These are phyloP conservation scores for Sakesphorus luctuosus DNA, from an alignment of 2,113 vertebrate genomes.

Conservation along the genomic window DNA sequence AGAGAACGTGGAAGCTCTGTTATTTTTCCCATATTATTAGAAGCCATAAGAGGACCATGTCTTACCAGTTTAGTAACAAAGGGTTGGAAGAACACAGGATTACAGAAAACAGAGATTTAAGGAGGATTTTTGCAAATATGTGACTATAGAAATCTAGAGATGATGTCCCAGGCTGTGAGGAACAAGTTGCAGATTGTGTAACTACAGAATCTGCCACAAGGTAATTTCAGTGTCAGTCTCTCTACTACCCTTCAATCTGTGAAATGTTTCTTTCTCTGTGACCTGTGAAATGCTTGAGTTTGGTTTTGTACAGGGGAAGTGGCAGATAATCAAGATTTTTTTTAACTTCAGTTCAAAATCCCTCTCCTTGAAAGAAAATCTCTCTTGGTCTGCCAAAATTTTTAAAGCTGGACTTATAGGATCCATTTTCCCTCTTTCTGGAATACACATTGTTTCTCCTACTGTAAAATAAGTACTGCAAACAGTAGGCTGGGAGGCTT, in stretches of 20 bases:
- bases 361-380: conserved; percentile 27
- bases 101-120: background rate
- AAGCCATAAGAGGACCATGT: background rate
- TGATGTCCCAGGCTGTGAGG: background rate
- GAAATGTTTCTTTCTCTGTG: background rate
- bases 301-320: background rate
- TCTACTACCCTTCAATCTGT: background rate
- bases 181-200: background rate
- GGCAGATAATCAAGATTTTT: background rate
- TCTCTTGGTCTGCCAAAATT: background rate
- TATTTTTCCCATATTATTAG: background rate
- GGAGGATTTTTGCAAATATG: background rate
- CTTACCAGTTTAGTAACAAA: background rate
- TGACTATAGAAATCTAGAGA: background rate
- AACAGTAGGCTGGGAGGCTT: conserved; percentile 53
- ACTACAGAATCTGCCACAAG: background rate
- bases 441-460: conserved; percentile 26
- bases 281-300: background rate
- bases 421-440: background rate
- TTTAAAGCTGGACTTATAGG: conserved; percentile 30
- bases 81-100: background rate
- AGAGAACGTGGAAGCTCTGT: background rate
- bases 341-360: background rate
- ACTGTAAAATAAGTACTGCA: conserved; percentile 28
- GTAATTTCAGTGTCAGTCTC: background rate